Base-by-base conservation (phyloP, 1,140 invertebrate genomes). In the Armadillidium nasatum region DNA sequence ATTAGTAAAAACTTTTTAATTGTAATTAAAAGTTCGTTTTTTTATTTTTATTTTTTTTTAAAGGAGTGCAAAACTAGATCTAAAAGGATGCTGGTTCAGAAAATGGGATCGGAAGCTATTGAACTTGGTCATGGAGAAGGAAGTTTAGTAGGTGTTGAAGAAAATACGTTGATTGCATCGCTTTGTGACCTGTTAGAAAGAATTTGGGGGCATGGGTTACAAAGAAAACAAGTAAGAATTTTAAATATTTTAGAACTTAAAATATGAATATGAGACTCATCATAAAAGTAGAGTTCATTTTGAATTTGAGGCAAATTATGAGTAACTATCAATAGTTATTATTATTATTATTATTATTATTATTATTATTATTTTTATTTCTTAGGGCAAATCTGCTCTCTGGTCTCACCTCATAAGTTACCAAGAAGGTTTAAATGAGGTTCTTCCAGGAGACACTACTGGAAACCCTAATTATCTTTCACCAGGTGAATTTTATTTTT, bases 161-260 rank as follows among this genome's bases (percentile, higher is more conserved):
- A 99, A 85, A 99, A 97, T 83, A 99, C 97, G 0, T 88, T 99
- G 73, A 97, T 99, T 10, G 96, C 95, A 13, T 94, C 94, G 82
- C 87, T 99, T 0, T 99, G 98, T 87, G 98, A 99, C 87, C 88
- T 99, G 46, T 84, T 99, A 13, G 98, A 99, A 86, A 88, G 97
- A 79, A 93, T 99, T 66, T 99, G 97, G 97, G 94, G 94, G 1
- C 97, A 99, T 85, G 97, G 97, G 0, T 85, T 99, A 19, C 94
- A 97, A 83, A 92, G 91, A 60, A 98, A 98, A 85, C 93, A 97
- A 85, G 89, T 89, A 80, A 44, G 54, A 33, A 3, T 33, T 33
- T 33, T 33, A n/a, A 33, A 33, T 33, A 33, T 3, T 33, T 33
- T 68, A 68, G 15, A 68, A 22, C 21, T 68, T 68, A 6, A 10